Evolutionary conservation across 2,888 invertebrate genomes (phyloP), one percentile per base, ranked within the genome.

Genomic region (Dorcus hopei): DNA sequence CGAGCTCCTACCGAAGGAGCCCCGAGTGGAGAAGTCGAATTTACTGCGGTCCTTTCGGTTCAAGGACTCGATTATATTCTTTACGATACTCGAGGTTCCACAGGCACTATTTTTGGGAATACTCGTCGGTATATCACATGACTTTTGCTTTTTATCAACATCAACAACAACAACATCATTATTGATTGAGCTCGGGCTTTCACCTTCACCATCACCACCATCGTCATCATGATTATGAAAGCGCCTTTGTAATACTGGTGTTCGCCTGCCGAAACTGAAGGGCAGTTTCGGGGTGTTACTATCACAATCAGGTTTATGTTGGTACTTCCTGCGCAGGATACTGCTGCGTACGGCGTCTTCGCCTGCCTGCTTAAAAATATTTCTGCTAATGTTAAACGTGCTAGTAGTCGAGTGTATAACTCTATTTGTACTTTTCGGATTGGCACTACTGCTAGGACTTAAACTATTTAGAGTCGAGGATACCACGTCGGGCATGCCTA

Each of bases 61-160:
- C 41, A 78, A 68, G 49, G 71, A 75, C 43, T 79, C 77, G 47
- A 79, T 77, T 47, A 79, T 77, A 61, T 72, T 77, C 58, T 70
- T 71, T 9, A 79, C 79, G 11, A 78, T 60, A 64, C 70, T 74
- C 23, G 65, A 69, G 41, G 62, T 50, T 8, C 57, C 51, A 8
- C 19, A 45, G 45, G 45, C 45, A 26, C 56, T 56, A 2, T 54
- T 39, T 45, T 54, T 58, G 16, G 54, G 49, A 16, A 49, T 49
- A 9, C 39, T 41, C n/a, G 49, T 41, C 19, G 49, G 26, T 33
- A 33, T 33, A 33, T 33, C 26, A 33, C 26, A 33, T 6, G 26
- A 1, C 6, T 33, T 33, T 33, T 7, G 26, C 26, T 33, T 33
- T 6, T 33, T 7, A 33, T 33, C 26, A 7, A 6, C 26, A 33